Evolutionary conservation across 2,797 vertebrate species (phyloP).

Genomic region (Hafferia zeledoni): DNA sequence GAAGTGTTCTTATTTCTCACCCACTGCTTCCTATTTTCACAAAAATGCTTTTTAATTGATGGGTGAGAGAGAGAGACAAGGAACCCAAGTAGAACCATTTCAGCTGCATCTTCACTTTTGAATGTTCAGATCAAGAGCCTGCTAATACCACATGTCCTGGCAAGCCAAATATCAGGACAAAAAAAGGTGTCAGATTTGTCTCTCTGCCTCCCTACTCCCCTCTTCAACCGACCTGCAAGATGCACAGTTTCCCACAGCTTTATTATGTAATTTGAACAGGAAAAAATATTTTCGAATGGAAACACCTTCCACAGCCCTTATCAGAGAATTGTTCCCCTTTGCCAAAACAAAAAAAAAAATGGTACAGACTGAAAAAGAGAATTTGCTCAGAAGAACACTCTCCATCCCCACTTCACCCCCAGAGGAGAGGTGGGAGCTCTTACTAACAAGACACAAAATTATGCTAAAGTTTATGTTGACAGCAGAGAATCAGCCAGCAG

Average conservation of each 20-base stretch:
- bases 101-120: background rate
- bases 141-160: background rate
- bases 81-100: background rate
- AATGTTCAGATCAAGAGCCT: background rate
- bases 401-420: background rate
- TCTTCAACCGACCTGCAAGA: background rate
- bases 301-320: background rate
- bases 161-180: background rate
- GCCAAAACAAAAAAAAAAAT: background rate
- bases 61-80: background rate
- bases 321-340: background rate
- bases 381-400: background rate
- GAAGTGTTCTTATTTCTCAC: constrained; percentile 47
- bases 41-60: background rate
- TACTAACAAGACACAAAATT: fast-evolving
- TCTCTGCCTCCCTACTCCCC: background rate
- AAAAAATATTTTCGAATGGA: background rate
- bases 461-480: background rate
- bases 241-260: background rate
- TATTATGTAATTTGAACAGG: background rate
- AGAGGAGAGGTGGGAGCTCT: background rate
- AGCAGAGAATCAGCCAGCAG: background rate
- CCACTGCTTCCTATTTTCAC: constrained; percentile 65
- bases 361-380: background rate
- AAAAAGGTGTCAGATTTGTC: background rate